phyloP scores from a whole-genome alignment of 2,113 vertebrate species.

The Caretta caretta region DNA sequence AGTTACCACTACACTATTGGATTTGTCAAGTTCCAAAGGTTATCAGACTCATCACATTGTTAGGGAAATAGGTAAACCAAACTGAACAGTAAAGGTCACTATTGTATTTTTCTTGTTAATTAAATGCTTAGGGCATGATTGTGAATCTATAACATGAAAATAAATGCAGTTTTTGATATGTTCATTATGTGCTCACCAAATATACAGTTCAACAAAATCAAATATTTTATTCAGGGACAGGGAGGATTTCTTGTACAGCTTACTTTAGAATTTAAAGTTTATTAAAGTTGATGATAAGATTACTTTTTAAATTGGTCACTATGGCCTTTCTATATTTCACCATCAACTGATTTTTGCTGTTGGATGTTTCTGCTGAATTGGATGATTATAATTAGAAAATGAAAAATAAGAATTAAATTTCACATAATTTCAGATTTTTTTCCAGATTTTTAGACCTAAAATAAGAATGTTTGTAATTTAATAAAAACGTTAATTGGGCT shows the following conservation, averaged over 20 bases:
- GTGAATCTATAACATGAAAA: background rate
- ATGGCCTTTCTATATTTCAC: background rate
- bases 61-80: conserved; percentile 3
- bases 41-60: too few species aligned
- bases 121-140: background rate
- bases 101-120: background rate
- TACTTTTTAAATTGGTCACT: background rate
- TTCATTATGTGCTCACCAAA: background rate
- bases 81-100: background rate
- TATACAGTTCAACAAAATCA: background rate
- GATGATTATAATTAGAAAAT: background rate
- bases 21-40: too few species aligned
- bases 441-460: background rate
- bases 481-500: too few species aligned
- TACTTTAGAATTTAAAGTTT: background rate
- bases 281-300: background rate
- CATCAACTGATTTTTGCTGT: background rate
- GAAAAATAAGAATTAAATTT: background rate
- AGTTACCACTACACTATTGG: too few species aligned
- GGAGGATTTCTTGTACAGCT: conserved; percentile 4
- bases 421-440: background rate
- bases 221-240: conserved; percentile 8
- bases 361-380: background rate
- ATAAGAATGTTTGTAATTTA: background rate
- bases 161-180: conserved; percentile 25